A percentile compares a stretch with the other conserved stretches of the same genome.
Evolutionary conservation across 92 coral and sea anemone species (phyloP).

Genomic region (Siderastrea radians): DNA sequence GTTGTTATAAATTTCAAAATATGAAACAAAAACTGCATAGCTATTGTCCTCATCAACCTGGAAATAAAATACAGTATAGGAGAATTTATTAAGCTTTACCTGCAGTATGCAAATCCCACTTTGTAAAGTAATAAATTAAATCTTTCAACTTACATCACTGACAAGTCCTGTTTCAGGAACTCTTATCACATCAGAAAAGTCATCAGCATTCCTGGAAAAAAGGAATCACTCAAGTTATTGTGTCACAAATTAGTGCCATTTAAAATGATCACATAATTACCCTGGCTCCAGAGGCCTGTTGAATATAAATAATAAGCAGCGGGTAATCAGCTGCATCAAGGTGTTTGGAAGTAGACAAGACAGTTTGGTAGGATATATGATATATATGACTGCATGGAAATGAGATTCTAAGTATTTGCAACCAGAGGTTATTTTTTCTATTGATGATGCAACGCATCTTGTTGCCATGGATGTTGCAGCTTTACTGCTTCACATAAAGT

Average conservation of each 20-base stretch:
- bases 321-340: too few relatives aligned
- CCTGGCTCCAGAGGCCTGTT: too few relatives aligned
- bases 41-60: slow-evolving; percentile 99
- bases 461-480: too few relatives aligned
- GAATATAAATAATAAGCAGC: too few relatives aligned
- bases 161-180: slow-evolving; percentile 84
- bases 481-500: too few relatives aligned
- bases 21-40: slow-evolving; percentile 96
- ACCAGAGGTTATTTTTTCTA: neutral
- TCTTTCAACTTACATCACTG: slow-evolving; percentile 76
- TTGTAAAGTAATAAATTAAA: neutral
- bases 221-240: neutral
- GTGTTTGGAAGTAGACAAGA: too few relatives aligned
- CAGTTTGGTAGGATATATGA: too few relatives aligned
- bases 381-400: neutral
- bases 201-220: slow-evolving; percentile 83
- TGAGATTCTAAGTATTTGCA: neutral
- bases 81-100: neutral
- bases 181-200: slow-evolving; percentile 84
- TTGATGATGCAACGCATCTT: neutral
- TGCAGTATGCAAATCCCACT: neutral
- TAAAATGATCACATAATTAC: too few relatives aligned
- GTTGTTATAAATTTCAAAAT: slow-evolving; percentile 97
- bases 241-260: neutral
- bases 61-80: neutral